A percentile compares a stretch with the other conserved stretches of the same genome.
These are phyloP conservation scores for Zaprionus nigranus DNA, from an alignment of 1,140 invertebrate genomes.

Conservation along the genomic window DNA sequence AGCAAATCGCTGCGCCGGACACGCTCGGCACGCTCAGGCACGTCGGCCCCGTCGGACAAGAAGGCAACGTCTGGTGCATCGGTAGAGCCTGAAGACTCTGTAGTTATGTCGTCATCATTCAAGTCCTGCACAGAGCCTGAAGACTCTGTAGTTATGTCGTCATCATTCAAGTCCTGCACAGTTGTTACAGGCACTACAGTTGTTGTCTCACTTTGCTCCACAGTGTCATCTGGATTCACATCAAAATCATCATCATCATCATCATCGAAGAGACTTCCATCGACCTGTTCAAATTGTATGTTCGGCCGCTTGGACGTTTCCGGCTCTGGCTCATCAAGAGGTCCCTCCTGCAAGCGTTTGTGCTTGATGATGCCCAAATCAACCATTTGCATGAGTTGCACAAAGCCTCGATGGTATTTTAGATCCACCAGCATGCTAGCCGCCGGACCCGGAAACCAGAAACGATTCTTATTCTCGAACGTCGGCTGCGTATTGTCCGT, in stretches of 20 bases:
- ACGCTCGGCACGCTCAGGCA: constrained; percentile 3
- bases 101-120: not conserved
- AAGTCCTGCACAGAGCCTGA: not conserved
- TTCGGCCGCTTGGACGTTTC: constrained; percentile 18
- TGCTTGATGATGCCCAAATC: constrained; percentile 87
- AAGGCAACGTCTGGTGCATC: constrained; percentile 1
- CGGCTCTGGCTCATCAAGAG: constrained; percentile 1
- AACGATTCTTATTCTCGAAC: constrained; percentile 86
- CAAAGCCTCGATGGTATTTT: constrained; percentile 88
- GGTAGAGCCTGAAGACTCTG: not conserved
- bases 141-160: not conserved
- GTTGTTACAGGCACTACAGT: not conserved
- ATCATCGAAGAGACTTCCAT: constrained; percentile 51
- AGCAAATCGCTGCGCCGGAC: constrained; percentile 9
- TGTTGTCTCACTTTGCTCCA: not conserved
- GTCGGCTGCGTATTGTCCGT: constrained; percentile 89
- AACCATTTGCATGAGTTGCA: constrained; percentile 88
- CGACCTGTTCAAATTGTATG: constrained; percentile 44
- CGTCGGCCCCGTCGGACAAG: constrained; percentile 4
- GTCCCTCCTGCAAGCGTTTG: constrained; percentile 61
- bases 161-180: not conserved
- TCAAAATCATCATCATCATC: constrained; percentile 56
- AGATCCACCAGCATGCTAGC: constrained; percentile 87
- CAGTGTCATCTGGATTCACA: constrained; percentile 9
- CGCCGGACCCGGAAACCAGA: constrained; percentile 89